Evolutionary conservation across 2,888 invertebrate species (phyloP).

Genomic region (Temnothorax rugatulus): DNA sequence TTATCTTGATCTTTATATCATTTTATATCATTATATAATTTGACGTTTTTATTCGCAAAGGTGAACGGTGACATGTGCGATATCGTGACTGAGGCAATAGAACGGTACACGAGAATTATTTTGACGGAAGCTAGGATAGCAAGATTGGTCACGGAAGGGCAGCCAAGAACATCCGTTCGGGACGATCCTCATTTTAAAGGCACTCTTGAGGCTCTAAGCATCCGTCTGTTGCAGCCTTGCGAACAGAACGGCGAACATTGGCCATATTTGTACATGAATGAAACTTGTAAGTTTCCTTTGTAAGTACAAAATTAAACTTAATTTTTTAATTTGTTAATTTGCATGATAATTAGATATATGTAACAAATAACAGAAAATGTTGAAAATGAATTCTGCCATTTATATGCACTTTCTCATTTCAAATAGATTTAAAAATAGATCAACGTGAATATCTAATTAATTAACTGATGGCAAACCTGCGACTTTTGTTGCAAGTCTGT

Average conservation of each 20-base stretch:
- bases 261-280: conserved; percentile 91
- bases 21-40: background rate
- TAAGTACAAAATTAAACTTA: background rate
- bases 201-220: conserved; percentile 87
- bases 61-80: conserved; percentile 87
- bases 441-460: background rate
- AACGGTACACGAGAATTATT: conserved; percentile 87
- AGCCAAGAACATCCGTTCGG: conserved; percentile 66
- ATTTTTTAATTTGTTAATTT: background rate
- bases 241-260: conserved; percentile 89
- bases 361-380: background rate
- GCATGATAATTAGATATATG: background rate
- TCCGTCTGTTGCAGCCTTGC: conserved; percentile 89
- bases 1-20: background rate
- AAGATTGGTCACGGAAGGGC: conserved; percentile 60
- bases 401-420: background rate
- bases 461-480: background rate
- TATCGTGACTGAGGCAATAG: conserved; percentile 88
- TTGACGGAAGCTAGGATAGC: conserved; percentile 73
- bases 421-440: background rate
- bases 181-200: conserved; percentile 81
- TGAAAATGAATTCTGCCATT: background rate
- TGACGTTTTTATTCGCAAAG: conserved; percentile 75
- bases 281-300: conserved; percentile 89
- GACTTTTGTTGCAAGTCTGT: background rate